These are phyloP conservation scores for Neoseiulus cucumeris DNA, from an alignment of 1,140 invertebrate species.

Conservation along the genomic window DNA sequence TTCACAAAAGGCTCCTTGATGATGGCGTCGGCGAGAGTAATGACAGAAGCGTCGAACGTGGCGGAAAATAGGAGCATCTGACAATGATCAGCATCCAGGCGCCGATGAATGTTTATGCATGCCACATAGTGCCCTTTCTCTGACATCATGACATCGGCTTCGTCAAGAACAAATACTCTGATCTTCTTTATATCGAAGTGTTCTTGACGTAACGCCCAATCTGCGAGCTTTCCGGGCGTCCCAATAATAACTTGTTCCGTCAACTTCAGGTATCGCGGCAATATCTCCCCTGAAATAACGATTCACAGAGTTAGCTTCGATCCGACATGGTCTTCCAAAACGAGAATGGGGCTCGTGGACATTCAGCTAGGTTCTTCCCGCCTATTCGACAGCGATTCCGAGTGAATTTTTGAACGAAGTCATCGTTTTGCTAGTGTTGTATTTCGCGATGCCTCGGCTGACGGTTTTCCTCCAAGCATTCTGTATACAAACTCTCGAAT, in stretches of 20 bases:
- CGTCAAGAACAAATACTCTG: constrained; percentile 83
- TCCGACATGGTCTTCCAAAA: no score
- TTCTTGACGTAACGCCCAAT: constrained; percentile 68
- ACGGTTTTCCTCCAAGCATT: no score
- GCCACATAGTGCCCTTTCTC: constrained; percentile 94
- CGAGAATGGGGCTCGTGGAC: no score
- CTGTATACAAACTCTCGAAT: no score
- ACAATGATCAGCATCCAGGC: constrained; percentile 42
- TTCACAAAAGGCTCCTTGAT: constrained; percentile 65
- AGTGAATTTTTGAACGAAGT: no score
- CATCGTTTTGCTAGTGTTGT: no score
- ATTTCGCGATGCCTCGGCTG: no score
- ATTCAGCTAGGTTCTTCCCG: no score
- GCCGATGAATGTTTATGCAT: constrained; percentile 82
- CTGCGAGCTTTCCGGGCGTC: constrained; percentile 57
- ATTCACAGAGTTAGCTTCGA: neutral
- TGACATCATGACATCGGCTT: constrained; percentile 98
- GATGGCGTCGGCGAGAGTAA: constrained; percentile 88
- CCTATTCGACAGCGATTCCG: no score
- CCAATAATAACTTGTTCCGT: constrained; percentile 88
- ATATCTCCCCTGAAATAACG: constrained; percentile 14
- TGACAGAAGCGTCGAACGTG: constrained; percentile 80
- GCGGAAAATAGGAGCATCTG: constrained; percentile 99
- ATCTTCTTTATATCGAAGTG: constrained; percentile 75
- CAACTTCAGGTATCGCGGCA: constrained; percentile 29